Percentiles rank a stretch among this genome's conserved stretches.
Evolutionary conservation across 1,140 invertebrate genomes (phyloP).

Genomic region (Psix sp.): DNA sequence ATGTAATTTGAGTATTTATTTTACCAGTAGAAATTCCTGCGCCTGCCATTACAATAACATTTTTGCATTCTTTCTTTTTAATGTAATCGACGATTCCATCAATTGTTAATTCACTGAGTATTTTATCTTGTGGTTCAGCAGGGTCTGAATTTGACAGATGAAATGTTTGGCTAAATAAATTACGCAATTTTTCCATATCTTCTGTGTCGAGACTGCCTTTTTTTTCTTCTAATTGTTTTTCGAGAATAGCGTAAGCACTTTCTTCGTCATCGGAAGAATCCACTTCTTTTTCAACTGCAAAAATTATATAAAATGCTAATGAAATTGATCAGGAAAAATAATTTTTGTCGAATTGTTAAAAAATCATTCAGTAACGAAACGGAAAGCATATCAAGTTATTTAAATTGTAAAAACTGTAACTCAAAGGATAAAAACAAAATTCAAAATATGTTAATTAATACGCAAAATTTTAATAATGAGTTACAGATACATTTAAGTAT

Average conservation of each 20-base stretch:
- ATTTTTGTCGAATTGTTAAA: no score
- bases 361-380: no score
- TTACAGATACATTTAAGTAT: conserved; percentile 4
- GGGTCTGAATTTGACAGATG: conserved; percentile 48
- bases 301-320: not conserved
- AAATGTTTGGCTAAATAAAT: conserved; percentile 65
- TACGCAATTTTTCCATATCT: conserved; percentile 65
- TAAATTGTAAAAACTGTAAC: no score
- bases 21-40: conserved; percentile 96
- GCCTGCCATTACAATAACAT: conserved; percentile 94
- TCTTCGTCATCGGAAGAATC: conserved; percentile 24
- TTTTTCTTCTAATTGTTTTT: conserved; percentile 3
- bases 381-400: no score
- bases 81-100: conserved; percentile 86
- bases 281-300: conserved; percentile 14
- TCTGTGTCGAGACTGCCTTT: conserved; percentile 12
- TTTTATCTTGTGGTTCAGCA: conserved; percentile 30
- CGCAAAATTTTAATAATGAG: conserved; percentile 1
- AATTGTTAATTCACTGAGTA: conserved; percentile 77
- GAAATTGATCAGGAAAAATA: no score
- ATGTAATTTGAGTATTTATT: not conserved
- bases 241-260: not conserved
- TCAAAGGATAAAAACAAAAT: not conserved
- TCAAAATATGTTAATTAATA: conserved; percentile 9
- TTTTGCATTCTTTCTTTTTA: conserved; percentile 85